Evolutionary conservation across 2,113 vertebrate genomes (phyloP).

Genomic region (Megaleporinus macrocephalus): DNA sequence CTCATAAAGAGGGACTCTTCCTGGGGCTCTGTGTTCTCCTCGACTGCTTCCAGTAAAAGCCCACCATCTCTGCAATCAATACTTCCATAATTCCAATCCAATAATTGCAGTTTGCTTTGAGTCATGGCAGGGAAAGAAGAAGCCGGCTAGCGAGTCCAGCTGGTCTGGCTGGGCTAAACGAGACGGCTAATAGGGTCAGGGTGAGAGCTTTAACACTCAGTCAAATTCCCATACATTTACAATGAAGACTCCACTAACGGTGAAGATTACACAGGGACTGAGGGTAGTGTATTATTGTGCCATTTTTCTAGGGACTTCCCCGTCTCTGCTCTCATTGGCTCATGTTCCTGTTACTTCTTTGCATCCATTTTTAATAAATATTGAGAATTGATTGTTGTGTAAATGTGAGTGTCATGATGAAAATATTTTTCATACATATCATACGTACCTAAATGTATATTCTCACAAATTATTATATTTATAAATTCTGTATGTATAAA

Average conservation of each 20-base stretch:
- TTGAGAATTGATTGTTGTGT: neutral
- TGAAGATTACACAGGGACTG: neutral
- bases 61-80: conserved; percentile 85
- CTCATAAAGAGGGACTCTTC: conserved; percentile 73
- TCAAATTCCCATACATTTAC: conserved; percentile 42
- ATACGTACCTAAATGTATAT: too few relatives aligned
- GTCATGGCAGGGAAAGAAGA: conserved; percentile 79
- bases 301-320: neutral
- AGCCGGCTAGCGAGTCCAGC: conserved; percentile 39
- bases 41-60: conserved; percentile 81
- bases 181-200: conserved; percentile 42
- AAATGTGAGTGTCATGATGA: neutral
- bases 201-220: conserved; percentile 19
- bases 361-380: too few relatives aligned
- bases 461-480: neutral
- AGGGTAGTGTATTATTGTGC: neutral
- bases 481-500: neutral
- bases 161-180: conserved; percentile 23
- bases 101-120: conserved; percentile 81
- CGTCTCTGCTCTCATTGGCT: neutral
- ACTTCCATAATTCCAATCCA: conserved; percentile 85
- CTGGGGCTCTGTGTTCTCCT: conserved; percentile 66
- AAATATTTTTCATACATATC: too few relatives aligned
- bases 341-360: neutral
- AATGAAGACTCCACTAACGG: neutral